Base-by-base conservation (phyloP, 2,797 vertebrate genomes). In the Erethizon dorsatum region DNA sequence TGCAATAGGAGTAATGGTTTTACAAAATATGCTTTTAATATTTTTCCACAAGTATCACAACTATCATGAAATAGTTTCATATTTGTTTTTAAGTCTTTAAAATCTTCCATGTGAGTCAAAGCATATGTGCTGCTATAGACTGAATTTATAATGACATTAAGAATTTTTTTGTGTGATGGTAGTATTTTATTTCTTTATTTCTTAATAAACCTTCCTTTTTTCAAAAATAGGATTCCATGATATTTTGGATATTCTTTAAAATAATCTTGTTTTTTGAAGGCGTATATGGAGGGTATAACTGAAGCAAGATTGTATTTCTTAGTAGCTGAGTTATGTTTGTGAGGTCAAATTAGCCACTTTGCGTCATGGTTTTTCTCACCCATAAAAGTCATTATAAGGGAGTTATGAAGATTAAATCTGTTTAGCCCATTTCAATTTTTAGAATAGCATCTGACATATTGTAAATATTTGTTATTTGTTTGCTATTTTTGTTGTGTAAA, bases 1-100 rank as follows among this genome's bases (percentile, higher is more conserved):
- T 71, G 54, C 41, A 80, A 47, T 83, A 73, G 24, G 69, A 87
- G 31, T 83, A 83, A 91, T 11, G 7, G 22, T 61, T 87, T 69
- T 88, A 1, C 56, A 89, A 71, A 91, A 33, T 65, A 92, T 13
- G 13, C 13, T 37, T 94, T 82, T 83, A 91, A 47, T 15, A 56
- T 28, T 37, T 78, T 88, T 71, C 41, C 33, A 54, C 91, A 73
- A 80, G 45, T 54, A 77, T 20, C 13, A 82, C 9, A 91, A 75
- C 31, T 80, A 94, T 33, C 9, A 87, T 87, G 54, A 90, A 37
- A 59, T 88, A 87, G 71, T 88, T 95, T 65, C 31, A 56, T 22
- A 71, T n/a, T 91, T 28, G 22, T 85, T 91, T 79, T 78, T n/a
- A 90, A 95, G 22, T 2, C 2, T 92, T 83, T 33, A 4, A 5